phyloP scores from a whole-genome alignment of 2,113 vertebrate species.

The Pollimyrus isidori region DNA sequence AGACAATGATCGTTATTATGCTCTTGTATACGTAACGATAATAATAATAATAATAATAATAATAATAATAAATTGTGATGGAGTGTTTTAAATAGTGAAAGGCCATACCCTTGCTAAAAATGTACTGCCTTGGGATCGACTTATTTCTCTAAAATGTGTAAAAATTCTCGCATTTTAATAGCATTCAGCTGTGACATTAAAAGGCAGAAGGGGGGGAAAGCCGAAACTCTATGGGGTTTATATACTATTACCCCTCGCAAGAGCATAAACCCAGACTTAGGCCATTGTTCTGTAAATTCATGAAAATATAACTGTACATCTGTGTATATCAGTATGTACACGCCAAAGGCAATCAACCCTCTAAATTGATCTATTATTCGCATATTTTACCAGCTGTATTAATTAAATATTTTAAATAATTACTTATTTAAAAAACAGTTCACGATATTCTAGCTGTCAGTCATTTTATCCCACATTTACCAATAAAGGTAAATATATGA shows the following conservation, averaged over 20 bases:
- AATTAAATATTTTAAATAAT: neutral
- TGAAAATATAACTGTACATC: neutral
- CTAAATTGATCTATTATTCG: neutral
- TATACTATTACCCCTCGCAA: neutral
- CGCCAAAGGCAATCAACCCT: neutral
- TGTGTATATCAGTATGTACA: neutral
- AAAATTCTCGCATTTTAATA: neutral
- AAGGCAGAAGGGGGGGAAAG: neutral
- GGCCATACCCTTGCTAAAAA: neutral
- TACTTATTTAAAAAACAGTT: neutral
- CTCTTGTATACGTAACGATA: neutral
- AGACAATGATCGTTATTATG: neutral
- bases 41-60: neutral
- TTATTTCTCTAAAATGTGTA: neutral
- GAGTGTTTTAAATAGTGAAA: neutral
- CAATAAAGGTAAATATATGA: neutral
- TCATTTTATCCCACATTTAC: neutral
- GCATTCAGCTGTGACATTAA: neutral
- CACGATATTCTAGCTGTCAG: neutral
- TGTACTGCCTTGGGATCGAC: neutral
- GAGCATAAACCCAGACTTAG: neutral
- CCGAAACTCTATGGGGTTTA: neutral
- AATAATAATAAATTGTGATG: neutral
- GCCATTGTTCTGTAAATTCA: neutral
- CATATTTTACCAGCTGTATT: neutral